Percentiles rank a stretch among this genome's conserved stretches.
phyloP scores from a whole-genome alignment of 2,888 invertebrate species.

The Gryllus longicercus region DNA sequence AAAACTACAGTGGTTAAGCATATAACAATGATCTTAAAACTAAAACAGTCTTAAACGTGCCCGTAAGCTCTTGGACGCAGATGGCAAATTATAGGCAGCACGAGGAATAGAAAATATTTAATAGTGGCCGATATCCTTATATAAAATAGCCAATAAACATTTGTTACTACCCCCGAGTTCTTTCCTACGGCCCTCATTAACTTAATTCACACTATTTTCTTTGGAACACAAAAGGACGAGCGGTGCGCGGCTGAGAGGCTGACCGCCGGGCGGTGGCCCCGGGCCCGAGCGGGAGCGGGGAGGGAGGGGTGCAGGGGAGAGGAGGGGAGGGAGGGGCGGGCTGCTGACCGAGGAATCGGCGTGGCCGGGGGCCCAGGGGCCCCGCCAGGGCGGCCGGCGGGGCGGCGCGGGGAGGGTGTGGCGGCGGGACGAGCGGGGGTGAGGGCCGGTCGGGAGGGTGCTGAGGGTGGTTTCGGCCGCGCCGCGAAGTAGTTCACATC shows the following conservation, averaged over 20 bases:
- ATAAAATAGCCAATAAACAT: constrained; percentile 10
- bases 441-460: no score
- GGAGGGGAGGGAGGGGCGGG: background rate
- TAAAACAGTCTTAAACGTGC: constrained; percentile 17
- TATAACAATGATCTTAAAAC: constrained; percentile 17
- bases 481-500: background rate
- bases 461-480: no score
- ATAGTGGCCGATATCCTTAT: constrained; percentile 9
- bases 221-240: background rate
- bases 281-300: background rate
- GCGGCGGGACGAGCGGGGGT: no score
- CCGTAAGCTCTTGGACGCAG: background rate
- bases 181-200: background rate
- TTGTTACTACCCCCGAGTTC: constrained; percentile 1
- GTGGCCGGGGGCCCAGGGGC: background rate
- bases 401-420: background rate
- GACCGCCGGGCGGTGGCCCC: background rate
- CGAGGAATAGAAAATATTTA: constrained; percentile 17
- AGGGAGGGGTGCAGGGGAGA: background rate
- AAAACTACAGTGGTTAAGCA: constrained; percentile 17
- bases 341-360: background rate
- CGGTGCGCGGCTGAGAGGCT: background rate
- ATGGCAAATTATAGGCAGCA: constrained; percentile 17
- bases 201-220: constrained; percentile 17
- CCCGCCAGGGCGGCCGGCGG: background rate